phyloP scores from a whole-genome alignment of 1,140 invertebrate genomes.

The Centruroides sculpturatus region DNA sequence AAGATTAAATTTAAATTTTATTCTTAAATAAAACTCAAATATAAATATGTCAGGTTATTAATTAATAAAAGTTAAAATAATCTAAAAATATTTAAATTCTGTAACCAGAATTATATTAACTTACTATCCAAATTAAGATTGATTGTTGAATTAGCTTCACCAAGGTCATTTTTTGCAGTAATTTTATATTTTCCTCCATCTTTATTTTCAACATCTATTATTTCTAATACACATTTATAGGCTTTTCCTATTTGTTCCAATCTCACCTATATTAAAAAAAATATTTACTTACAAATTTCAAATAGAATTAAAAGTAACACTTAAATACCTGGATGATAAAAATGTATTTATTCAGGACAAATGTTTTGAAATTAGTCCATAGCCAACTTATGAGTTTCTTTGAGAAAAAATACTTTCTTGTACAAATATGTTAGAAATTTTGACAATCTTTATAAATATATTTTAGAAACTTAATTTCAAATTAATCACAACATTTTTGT shows the following conservation, averaged over 20 bases:
- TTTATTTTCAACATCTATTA: constrained; percentile 84
- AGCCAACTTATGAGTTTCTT: too few species aligned
- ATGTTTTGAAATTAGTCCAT: too few species aligned
- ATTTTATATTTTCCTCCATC: constrained; percentile 95
- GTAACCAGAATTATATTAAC: constrained; percentile 29
- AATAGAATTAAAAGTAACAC: not conserved
- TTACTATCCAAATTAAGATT: constrained; percentile 96
- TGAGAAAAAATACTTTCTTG: too few species aligned
- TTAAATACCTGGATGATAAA: too few species aligned
- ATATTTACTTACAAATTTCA: constrained; percentile 7
- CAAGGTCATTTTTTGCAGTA: constrained; percentile 87
- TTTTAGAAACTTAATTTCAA: too few species aligned
- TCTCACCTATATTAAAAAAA: constrained; percentile 47
- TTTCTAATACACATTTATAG: constrained; percentile 75
- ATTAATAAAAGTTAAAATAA: not conserved
- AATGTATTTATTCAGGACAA: too few species aligned
- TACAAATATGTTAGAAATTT: too few species aligned
- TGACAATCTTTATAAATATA: too few species aligned
- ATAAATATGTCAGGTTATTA: too few species aligned
- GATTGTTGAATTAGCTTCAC: constrained; percentile 90
- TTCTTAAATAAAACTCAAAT: not conserved
- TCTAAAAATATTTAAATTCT: not conserved
- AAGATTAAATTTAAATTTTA: not conserved
- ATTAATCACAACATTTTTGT: too few species aligned
- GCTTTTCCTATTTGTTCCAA: constrained; percentile 80